phyloP scores from a whole-genome alignment of 35 echinoderm and acorn worm species.

The Stichopus chloronotus region DNA sequence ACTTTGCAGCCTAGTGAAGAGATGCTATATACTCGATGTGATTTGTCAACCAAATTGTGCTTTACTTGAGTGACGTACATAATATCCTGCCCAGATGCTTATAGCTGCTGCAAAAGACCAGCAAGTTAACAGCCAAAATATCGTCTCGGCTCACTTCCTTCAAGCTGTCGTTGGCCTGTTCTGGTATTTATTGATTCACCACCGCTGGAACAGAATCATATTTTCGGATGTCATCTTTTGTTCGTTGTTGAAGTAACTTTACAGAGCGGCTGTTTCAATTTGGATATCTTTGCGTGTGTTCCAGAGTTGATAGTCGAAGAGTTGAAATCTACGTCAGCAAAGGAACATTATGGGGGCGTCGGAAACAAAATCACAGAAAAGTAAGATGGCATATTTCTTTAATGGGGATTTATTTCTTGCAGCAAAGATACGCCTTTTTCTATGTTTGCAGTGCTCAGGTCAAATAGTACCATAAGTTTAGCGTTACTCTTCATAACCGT shows the following conservation, averaged over 20 bases:
- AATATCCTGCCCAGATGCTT: not conserved
- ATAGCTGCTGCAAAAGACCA: not conserved
- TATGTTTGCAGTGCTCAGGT: no score
- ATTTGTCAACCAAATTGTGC: constrained; percentile 34
- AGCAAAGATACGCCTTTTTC: no score
- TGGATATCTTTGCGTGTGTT: not conserved
- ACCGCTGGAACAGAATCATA: not conserved
- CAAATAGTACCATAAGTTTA: no score
- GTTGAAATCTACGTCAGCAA: not conserved
- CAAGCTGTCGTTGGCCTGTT: not conserved
- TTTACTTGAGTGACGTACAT: constrained; percentile 30
- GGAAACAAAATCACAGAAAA: constrained; percentile 28
- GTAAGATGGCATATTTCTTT: not conserved
- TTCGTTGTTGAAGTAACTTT: not conserved
- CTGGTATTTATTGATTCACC: constrained; percentile 27
- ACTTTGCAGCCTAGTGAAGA: not conserved
- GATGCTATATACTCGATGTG: not conserved
- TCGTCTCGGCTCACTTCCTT: constrained; percentile 22
- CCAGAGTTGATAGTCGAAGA: not conserved
- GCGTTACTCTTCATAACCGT: no score
- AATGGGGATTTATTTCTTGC: not conserved
- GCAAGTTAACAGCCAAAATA: constrained; percentile 21
- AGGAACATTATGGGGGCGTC: constrained; percentile 8
- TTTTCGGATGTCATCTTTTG: not conserved
- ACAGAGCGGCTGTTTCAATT: not conserved